Evolutionary conservation across 2,888 invertebrate genomes (phyloP), one percentile per base, ranked within the genome.

Genomic region (Aphodius sticticus): DNA sequence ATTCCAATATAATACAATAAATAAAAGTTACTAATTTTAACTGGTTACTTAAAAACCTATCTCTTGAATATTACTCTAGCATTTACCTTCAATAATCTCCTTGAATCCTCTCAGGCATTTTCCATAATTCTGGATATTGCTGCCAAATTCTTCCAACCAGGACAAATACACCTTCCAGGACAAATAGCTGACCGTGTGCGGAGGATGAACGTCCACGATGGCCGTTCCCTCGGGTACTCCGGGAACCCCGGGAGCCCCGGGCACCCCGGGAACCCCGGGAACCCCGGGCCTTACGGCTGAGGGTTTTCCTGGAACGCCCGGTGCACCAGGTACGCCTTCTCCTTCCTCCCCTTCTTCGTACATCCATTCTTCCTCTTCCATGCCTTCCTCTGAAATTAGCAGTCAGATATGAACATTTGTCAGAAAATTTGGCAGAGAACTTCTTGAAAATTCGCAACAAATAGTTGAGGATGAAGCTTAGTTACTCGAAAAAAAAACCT

Each of bases 71-170:
- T 26, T 26, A 26, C 26, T 26, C 26, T 26, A 26, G 1, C 1
- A 3, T 26, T 26, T 81, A 81, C 79, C 70, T 79, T 78, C 76
- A 1, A 84, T 15, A 6, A 80, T 76, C 1, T 70, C 79, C 6
- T 79, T 75, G 77, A 84, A 83, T 14, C 76, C 80, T 12, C 78
- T 69, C 76, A 84, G 69, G 69, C 84, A 84, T 37, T 77, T 81
- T 6, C 83, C 77, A 69, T 83, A 84, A 70, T 16, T 82, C 9
- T 80, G 37, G 12, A 84, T 83, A 70, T 84, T 84, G 14, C 79
- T 79, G 16, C 79, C 81, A 69, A 84, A 83, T 70, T 83, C 83
- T 6, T 81, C 81, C 69, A 84, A 69, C 84, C 84, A 84, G 6
- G 82, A 82, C 5, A 74, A 71, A 69, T 84, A 84, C 53, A 84